Percentiles rank a stretch among this genome's conserved stretches.
Evolutionary conservation across 2,113 vertebrate species (phyloP).

Genomic region (Corythoichthys intestinalis): DNA sequence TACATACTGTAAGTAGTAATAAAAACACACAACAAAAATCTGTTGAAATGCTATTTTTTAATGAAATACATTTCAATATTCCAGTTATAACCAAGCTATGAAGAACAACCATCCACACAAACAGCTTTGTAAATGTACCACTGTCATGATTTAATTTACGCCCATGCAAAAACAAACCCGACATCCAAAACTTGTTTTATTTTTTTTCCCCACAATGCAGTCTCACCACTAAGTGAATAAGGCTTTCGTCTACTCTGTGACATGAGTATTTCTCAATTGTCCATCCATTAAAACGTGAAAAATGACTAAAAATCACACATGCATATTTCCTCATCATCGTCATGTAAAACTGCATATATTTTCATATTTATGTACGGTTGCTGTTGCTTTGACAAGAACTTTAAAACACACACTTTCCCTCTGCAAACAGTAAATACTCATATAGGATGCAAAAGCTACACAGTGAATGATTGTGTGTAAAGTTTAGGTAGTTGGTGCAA

Average conservation of each 20-base stretch:
- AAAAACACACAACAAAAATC: constrained; percentile 4
- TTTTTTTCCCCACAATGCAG: constrained; percentile 78
- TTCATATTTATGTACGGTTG: constrained; percentile 44
- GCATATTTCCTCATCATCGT: constrained; percentile 74
- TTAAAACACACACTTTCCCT: constrained; percentile 23
- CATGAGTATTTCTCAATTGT: constrained; percentile 49
- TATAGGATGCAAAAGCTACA: constrained; percentile 19
- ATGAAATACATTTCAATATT: constrained; percentile 86
- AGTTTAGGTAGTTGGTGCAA: constrained; percentile 13
- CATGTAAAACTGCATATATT: constrained; percentile 80
- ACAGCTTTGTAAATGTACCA: constrained; percentile 81
- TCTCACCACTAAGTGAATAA: constrained; percentile 81
- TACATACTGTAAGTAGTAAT: not conserved
- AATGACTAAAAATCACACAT: constrained; percentile 86
- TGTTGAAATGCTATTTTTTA: constrained; percentile 82
- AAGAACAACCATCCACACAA: constrained; percentile 85
- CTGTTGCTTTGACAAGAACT: constrained; percentile 36
- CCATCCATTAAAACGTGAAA: constrained; percentile 82
- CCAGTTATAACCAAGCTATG: constrained; percentile 89
- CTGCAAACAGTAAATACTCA: constrained; percentile 25
- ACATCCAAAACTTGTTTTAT: constrained; percentile 79
- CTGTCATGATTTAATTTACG: constrained; percentile 84
- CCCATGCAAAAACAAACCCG: constrained; percentile 97
- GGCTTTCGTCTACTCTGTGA: constrained; percentile 65
- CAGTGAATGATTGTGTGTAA: not conserved